A percentile compares a stretch with the other conserved stretches of the same genome.
phyloP scores from a whole-genome alignment of 2,113 vertebrate genomes.

The Tonatia bakeri region DNA sequence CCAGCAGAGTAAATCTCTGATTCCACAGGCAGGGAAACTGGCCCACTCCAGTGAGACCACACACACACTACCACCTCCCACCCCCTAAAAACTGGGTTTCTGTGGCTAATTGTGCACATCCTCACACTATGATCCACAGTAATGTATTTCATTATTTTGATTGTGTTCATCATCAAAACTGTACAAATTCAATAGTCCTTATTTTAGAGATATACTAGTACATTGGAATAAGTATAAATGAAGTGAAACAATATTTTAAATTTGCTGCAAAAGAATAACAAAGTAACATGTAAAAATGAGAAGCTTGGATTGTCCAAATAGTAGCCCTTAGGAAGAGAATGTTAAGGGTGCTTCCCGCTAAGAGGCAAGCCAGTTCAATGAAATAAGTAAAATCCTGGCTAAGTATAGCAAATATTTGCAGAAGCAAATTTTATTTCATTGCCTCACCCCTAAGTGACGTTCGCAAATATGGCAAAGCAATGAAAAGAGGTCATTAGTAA shows the following conservation, averaged over 20 bases:
- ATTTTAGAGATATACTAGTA: background rate
- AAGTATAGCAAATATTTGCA: background rate
- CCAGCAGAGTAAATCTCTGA: background rate
- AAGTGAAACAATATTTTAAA: background rate
- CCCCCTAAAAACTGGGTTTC: background rate
- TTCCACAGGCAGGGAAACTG: background rate
- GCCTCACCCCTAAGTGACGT: background rate
- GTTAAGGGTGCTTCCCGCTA: background rate
- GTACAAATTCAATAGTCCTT: background rate
- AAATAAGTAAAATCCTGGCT: slow-evolving; percentile 25
- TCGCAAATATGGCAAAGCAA: slow-evolving; percentile 39
- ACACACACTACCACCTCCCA: background rate
- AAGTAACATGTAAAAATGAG: background rate
- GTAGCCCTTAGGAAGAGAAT: background rate
- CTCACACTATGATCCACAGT: background rate
- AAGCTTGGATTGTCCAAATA: background rate
- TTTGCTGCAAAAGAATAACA: slow-evolving; percentile 18
- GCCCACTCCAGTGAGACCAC: background rate
- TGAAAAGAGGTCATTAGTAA: slow-evolving; percentile 20
- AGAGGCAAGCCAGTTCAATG: slow-evolving; percentile 3
- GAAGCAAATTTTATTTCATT: slow-evolving; percentile 46
- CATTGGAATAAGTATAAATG: background rate
- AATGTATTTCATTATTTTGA: background rate
- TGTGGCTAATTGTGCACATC: background rate
- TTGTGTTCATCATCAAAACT: background rate